Percentiles rank a stretch among this genome's conserved stretches.
phyloP scores from a whole-genome alignment of 2,888 invertebrate genomes.

The Eupithecia centaureata region DNA sequence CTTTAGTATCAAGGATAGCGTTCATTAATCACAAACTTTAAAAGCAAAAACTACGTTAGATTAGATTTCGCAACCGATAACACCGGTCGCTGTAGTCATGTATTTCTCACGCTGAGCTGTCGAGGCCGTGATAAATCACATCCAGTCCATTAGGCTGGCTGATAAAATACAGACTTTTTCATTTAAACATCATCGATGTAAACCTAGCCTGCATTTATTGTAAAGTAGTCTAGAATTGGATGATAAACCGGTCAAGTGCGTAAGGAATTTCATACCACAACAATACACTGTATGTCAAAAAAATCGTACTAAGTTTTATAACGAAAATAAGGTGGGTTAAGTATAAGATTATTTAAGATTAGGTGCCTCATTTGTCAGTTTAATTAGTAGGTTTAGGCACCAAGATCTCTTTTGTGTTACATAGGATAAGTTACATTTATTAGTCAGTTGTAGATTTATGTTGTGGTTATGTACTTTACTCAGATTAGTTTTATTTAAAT shows the following conservation, averaged over 20 bases:
- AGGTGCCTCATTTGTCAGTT: no score
- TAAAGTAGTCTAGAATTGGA: background rate
- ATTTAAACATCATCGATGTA: background rate
- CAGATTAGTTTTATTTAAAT: no score
- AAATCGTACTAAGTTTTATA: no score
- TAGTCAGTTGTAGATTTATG: no score
- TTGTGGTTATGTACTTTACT: no score
- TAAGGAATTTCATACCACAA: no score
- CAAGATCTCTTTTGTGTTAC: no score
- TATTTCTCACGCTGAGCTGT: background rate
- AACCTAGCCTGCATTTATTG: background rate
- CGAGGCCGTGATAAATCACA: conserved; percentile 24
- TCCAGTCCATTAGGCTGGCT: conserved; percentile 15
- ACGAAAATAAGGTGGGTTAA: no score
- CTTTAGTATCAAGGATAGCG: background rate
- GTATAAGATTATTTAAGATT: no score
- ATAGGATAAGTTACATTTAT: no score
- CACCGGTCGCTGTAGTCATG: background rate
- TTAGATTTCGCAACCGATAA: conserved; percentile 1
- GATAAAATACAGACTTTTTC: conserved; percentile 3
- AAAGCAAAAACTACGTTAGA: background rate
- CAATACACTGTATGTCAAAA: no score
- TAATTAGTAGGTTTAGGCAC: no score
- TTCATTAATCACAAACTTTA: background rate
- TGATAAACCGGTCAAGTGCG: background rate